Evolutionary conservation across 2,888 invertebrate species (phyloP), one percentile per base, ranked within the genome.

Genomic region (Poecilus cupreus): DNA sequence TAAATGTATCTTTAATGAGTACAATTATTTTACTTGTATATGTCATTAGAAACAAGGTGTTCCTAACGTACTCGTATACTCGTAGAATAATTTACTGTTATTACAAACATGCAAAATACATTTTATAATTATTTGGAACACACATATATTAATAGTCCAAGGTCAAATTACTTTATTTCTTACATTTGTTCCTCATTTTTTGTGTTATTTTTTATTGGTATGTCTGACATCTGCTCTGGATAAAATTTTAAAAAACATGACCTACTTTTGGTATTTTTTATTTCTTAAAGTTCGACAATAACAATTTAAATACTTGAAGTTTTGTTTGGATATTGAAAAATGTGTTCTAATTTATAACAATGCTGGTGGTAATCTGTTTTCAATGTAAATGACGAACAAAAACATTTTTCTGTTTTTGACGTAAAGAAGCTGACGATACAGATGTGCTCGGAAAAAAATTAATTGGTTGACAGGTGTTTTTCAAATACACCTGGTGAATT

Each of bases 131-230:
- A 68, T 60, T 60, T 60, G 60, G 24, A 60, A 26, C 60, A 22
- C 22, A 54, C 54, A 22, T 60, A n/a, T 24, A 24, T 68, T 18
- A 68, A 68, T 68, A 37, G 37, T 68, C 18, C 37, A 68, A 68
- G 64, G 64, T 68, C 64, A 37, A 68, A 68, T 68, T 60, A 60
- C 24, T 60, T 68, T 60, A 60, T 18, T 37, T 32, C 22, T 6
- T 68, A 68, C 64, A 68, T 37, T 68, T 68, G 64, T 68, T 68
- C 37, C 64, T 68, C 18, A 68, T 68, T 68, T 68, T 68, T 68
- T 68, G 37, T 37, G 6, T 68, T 32, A 37, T 68, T 68, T 68
- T 68, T 68, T 68, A 68, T 68, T 68, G 64, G 37, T 18, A 13
- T 13, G 64, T 68, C 64, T 37, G 37, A 68, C 64, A 68, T 68